A percentile compares a stretch with the other conserved stretches of the same genome.
Evolutionary conservation across 2,797 vertebrate genomes (phyloP).

Genomic region (Halcyon badia): DNA sequence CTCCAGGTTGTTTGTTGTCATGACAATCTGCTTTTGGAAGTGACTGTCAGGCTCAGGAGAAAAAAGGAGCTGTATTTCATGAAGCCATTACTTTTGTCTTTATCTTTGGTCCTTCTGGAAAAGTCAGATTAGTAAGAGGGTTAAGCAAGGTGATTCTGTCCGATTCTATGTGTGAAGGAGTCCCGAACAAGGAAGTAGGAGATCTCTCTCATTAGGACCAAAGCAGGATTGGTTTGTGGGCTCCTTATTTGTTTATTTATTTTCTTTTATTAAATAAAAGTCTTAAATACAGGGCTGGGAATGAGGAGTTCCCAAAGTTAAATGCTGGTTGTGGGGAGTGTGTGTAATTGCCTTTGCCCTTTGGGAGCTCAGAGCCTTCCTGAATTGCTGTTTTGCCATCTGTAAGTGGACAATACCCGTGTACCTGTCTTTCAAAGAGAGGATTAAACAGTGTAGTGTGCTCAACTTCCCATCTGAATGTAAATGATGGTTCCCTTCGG

Average conservation of each 20-base stretch:
- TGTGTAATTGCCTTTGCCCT: neutral
- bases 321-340: neutral
- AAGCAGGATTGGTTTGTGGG: neutral
- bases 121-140: neutral
- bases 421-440: neutral
- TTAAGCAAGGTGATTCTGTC: neutral
- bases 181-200: neutral
- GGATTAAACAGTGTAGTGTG: neutral
- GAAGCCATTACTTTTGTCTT: conserved; percentile 8
- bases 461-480: neutral
- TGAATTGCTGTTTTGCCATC: neutral
- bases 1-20: conserved; percentile 73
- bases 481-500: neutral
- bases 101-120: conserved; percentile 9
- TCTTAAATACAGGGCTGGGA: neutral
- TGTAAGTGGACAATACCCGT: neutral
- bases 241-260: neutral
- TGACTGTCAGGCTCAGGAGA: conserved; percentile 13
- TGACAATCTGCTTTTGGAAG: conserved; percentile 65
- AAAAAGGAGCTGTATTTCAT: conserved; percentile 52
- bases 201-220: neutral
- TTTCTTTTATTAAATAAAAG: too few relatives aligned
- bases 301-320: neutral
- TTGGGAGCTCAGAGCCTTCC: neutral
- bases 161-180: neutral